phyloP scores from a whole-genome alignment of 2,888 invertebrate species.

The Eurois occulta region DNA sequence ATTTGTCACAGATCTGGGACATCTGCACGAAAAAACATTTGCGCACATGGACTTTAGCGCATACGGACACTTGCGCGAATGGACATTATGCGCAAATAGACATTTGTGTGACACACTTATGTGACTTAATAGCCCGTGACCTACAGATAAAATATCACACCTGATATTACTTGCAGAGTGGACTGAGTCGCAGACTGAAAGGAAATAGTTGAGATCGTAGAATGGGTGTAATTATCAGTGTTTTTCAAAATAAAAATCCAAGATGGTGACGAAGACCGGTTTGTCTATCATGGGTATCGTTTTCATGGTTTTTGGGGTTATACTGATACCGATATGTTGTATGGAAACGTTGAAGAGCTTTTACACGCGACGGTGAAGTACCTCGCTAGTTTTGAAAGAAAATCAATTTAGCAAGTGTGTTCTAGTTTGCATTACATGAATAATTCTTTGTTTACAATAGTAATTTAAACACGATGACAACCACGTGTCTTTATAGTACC shows the following conservation, averaged over 20 bases:
- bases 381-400: background rate
- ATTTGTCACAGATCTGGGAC: background rate
- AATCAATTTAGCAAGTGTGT: background rate
- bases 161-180: background rate
- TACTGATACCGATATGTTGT: background rate
- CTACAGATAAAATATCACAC: background rate
- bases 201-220: no score
- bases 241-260: no score
- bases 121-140: background rate
- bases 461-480: conserved; percentile 7
- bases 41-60: background rate
- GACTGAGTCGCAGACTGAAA: background rate
- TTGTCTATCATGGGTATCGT: no score
- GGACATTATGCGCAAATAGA: background rate
- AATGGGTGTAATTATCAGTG: no score
- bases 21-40: background rate
- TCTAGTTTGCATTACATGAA: background rate
- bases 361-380: background rate
- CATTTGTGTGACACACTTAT: background rate
- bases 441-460: background rate
- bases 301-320: no score
- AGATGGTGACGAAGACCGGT: no score
- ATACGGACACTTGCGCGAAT: background rate
- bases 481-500: conserved; percentile 3
- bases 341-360: background rate